Evolutionary conservation across 2,113 vertebrate species (phyloP).

Genomic region (Natator depressus): DNA sequence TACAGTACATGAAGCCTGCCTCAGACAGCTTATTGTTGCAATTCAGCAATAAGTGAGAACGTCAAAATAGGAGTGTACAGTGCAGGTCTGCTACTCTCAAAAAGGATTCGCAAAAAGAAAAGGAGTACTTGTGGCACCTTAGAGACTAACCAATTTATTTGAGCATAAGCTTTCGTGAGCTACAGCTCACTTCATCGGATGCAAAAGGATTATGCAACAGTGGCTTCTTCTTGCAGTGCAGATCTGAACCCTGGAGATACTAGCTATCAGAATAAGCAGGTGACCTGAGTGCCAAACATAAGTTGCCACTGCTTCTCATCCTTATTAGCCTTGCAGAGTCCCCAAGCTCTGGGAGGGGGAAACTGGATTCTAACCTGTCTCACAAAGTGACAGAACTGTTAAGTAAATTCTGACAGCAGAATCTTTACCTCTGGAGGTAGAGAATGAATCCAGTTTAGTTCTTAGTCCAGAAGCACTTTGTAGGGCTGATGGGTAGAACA

Average conservation of each 20-base stretch:
- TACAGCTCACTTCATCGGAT: no score
- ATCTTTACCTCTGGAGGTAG: not conserved
- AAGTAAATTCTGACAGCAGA: not conserved
- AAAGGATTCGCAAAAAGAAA: no score
- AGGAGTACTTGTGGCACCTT: no score
- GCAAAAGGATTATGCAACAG: not conserved
- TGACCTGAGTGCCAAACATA: fast-evolving
- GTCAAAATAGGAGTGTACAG: not conserved
- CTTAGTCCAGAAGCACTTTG: not conserved
- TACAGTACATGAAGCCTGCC: no score
- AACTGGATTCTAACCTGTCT: not conserved
- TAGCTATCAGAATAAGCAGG: fast-evolving
- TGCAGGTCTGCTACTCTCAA: not conserved
- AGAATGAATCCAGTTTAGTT: not conserved
- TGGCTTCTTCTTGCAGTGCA: not conserved
- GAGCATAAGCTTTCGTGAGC: no score
- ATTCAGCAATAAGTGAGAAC: not conserved
- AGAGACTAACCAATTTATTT: no score
- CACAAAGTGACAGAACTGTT: not conserved
- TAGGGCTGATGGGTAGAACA: not conserved
- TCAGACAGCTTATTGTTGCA: not conserved
- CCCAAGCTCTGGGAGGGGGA: not conserved
- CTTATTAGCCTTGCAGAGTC: no score
- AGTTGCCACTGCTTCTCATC: not conserved
- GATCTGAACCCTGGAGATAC: not conserved